A percentile compares a stretch with the other conserved stretches of the same genome.
Evolutionary conservation across 2,797 vertebrate genomes (phyloP).

Genomic region (Pangasius larnaudii): DNA sequence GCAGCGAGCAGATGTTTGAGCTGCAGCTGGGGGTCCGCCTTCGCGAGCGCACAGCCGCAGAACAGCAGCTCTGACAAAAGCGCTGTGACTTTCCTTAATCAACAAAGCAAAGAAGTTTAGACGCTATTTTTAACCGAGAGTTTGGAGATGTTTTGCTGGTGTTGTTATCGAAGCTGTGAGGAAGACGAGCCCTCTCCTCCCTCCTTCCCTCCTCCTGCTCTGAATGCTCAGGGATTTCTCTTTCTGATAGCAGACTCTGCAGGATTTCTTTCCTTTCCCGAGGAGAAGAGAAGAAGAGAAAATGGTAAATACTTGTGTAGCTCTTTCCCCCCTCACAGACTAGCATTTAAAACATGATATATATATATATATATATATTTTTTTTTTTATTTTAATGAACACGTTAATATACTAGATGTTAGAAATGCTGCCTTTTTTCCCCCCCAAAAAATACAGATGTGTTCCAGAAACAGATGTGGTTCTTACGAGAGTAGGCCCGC

Average conservation of each 20-base stretch:
- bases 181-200: slow-evolving; percentile 7
- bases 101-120: slow-evolving; percentile 24
- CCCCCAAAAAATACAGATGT: neutral
- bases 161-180: slow-evolving; percentile 19
- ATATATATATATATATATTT: no score
- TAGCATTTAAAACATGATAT: neutral
- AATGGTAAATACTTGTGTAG: slow-evolving; percentile 43
- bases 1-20: slow-evolving; percentile 79
- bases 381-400: neutral
- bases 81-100: slow-evolving; percentile 48
- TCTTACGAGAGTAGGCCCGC: neutral
- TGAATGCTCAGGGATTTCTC: slow-evolving; percentile 6
- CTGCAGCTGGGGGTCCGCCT: slow-evolving; percentile 74
- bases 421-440: neutral
- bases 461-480: slow-evolving; percentile 12
- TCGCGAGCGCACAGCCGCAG: slow-evolving; percentile 57
- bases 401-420: neutral
- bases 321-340: neutral
- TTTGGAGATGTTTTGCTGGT: slow-evolving; percentile 6
- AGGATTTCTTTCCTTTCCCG: slow-evolving; percentile 20
- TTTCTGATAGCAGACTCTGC: slow-evolving; percentile 31
- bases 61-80: slow-evolving; percentile 65
- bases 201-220: slow-evolving; percentile 16
- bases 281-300: slow-evolving; percentile 18
- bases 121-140: neutral